Evolutionary conservation across 2,797 vertebrate species (phyloP).

Genomic region (Gymnoscopelus braueri): DNA sequence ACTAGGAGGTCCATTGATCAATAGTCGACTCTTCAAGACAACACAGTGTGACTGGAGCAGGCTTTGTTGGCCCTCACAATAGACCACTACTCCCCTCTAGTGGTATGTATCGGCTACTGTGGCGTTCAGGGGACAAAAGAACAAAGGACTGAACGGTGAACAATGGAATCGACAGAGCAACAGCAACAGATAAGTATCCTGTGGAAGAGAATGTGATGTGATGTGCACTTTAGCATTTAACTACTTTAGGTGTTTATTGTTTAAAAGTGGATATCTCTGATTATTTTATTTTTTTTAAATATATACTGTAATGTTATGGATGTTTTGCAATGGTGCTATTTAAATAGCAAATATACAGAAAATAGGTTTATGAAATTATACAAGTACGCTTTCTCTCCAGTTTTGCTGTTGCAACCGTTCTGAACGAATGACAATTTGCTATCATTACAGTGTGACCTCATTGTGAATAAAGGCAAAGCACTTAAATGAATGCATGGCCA

Average conservation of each 20-base stretch:
- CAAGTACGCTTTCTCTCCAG: no score
- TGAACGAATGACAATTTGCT: no score
- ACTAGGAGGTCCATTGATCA: slow-evolving; percentile 53
- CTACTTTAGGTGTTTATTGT: background rate
- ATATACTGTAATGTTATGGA: no score
- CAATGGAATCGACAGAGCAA: slow-evolving; percentile 38
- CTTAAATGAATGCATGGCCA: no score
- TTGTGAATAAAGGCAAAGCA: no score
- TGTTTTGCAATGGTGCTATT: no score
- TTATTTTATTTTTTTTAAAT: background rate
- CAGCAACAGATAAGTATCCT: slow-evolving; percentile 3
- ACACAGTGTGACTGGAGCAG: slow-evolving; percentile 30
- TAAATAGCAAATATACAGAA: no score
- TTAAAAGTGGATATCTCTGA: background rate
- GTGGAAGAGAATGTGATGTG: background rate
- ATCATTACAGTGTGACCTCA: no score
- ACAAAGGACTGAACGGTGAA: slow-evolving; percentile 48
- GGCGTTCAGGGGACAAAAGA: slow-evolving; percentile 39
- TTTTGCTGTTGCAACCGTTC: no score
- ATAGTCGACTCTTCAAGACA: slow-evolving; percentile 39
- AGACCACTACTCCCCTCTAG: slow-evolving; percentile 64
- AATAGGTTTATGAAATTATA: no score
- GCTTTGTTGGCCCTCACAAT: slow-evolving; percentile 13
- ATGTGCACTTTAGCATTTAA: background rate
- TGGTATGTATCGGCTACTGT: slow-evolving; percentile 18